Evolutionary conservation across 2,888 invertebrate genomes (phyloP), one percentile per base, ranked within the genome.

Genomic region (Hedya salicella): DNA sequence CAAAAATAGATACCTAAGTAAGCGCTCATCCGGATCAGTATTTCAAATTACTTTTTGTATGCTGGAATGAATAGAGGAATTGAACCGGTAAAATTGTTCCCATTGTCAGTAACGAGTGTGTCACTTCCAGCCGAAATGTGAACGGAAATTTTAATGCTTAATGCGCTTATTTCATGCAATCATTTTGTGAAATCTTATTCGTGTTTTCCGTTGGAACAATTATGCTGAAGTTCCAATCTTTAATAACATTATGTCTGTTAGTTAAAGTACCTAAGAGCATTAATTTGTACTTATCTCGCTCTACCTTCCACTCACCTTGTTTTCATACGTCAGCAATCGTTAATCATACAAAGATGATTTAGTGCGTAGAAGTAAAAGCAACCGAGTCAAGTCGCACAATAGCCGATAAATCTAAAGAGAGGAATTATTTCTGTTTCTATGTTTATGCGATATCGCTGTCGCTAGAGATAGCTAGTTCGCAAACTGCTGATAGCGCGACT

Each of bases 1-100:
- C 49, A 68, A 69, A 68, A 57, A 62, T 68, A 85, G 86, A 86
- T 86, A 73, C 74, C 73, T 75, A 86, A 87, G 82, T 82, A 81
- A 82, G 82, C 86, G 78, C 82, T 87, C 87, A 85, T 85, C 85
- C 85, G 83, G 83, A 79, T 78, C 82, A 81, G 81, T 86, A 86
- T 83, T 89, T 88, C 83, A 88, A 88, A 90, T 91, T 89, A 87
- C 89, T 87, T 89, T 87, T 86, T 89, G 85, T 85, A 86, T 85
- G 84, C 85, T 79, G 78, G 83, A 84, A 81, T 89, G 88, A 89
- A 87, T 87, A 85, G 81, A 80, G 78, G 87, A 88, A 88, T 83
- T 86, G 89, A 86, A 87, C 86, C 87, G 88, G 83, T 82, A 85
- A 88, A 87, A 87, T 80, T 83, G 80, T 78, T 75, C 76, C 82